phyloP scores from a whole-genome alignment of 1,140 invertebrate genomes.

The Lordiphosa stackelbergi region DNA sequence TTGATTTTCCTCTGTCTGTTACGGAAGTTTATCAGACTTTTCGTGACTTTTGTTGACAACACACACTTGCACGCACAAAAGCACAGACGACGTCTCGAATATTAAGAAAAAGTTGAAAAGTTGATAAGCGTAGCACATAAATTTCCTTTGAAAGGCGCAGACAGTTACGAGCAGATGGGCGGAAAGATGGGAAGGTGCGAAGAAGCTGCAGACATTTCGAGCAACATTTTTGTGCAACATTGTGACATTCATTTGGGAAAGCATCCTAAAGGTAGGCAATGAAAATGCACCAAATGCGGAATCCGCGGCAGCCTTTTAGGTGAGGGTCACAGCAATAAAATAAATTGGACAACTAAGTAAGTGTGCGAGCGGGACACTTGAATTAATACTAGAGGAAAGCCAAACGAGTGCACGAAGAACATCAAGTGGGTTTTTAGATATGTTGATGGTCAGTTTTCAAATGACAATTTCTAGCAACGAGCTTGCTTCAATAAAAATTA shows the following conservation, averaged over 20 bases:
- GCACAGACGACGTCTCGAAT: constrained; percentile 4
- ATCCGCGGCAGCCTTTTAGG: constrained; percentile 41
- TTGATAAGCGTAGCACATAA: constrained; percentile 12
- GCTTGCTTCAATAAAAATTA: too few relatives aligned
- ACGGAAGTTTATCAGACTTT: constrained; percentile 70
- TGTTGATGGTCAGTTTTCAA: too few relatives aligned
- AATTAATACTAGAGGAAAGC: constrained; percentile 21
- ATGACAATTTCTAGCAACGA: too few relatives aligned
- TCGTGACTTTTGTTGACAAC: constrained; percentile 67
- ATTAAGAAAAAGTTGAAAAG: constrained; percentile 7
- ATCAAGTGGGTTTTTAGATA: too few relatives aligned
- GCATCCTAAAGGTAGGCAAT: constrained; percentile 37
- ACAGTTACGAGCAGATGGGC: constrained; percentile 1
- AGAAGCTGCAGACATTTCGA: constrained; percentile 35
- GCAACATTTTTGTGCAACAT: constrained; percentile 17
- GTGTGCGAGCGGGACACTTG: constrained; percentile 22
- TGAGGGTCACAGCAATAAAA: constrained; percentile 12
- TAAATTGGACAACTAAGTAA: constrained; percentile 34
- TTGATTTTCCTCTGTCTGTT: constrained; percentile 52
- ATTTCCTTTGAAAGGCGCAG: constrained; percentile 16
- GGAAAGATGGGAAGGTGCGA: not conserved
- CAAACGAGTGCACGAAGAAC: not conserved
- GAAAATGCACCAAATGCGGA: constrained; percentile 34
- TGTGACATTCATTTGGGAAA: constrained; percentile 14
- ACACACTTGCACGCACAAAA: constrained; percentile 5